phyloP scores from a whole-genome alignment of 2,797 vertebrate species.

The Babyrousa celebensis region DNA sequence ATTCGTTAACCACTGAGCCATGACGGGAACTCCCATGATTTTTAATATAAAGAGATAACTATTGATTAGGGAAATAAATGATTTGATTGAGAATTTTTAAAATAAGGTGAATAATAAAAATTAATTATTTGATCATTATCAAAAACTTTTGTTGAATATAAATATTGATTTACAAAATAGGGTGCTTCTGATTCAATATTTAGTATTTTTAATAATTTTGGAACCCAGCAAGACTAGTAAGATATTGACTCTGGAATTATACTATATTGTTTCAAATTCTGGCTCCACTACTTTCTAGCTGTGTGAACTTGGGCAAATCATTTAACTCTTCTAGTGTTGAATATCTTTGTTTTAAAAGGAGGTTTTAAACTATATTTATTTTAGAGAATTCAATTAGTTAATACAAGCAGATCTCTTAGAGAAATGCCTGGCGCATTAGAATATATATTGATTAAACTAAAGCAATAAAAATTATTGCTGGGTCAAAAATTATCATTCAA shows the following conservation, averaged over 20 bases:
- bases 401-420: not conserved
- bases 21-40: not conserved
- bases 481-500: not conserved
- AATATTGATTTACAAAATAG: not conserved
- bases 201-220: not conserved
- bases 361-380: not conserved
- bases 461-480: slow-evolving; percentile 64
- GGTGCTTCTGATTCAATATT: not conserved
- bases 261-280: not conserved
- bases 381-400: not conserved
- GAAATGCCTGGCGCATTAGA: not conserved
- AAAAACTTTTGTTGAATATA: not conserved
- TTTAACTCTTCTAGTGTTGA: not conserved
- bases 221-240: not conserved
- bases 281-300: not conserved
- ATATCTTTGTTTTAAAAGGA: not conserved
- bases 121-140: not conserved
- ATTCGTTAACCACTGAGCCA: too few relatives aligned
- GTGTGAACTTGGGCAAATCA: not conserved
- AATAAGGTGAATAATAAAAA: not conserved
- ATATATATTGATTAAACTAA: slow-evolving; percentile 17
- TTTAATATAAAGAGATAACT: not conserved
- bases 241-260: not conserved
- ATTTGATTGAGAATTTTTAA: not conserved
- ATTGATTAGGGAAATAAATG: not conserved